Evolutionary conservation across 2,888 invertebrate genomes (phyloP), one percentile per base, ranked within the genome.

Genomic region (Amblyjoppa fuscipennis): DNA sequence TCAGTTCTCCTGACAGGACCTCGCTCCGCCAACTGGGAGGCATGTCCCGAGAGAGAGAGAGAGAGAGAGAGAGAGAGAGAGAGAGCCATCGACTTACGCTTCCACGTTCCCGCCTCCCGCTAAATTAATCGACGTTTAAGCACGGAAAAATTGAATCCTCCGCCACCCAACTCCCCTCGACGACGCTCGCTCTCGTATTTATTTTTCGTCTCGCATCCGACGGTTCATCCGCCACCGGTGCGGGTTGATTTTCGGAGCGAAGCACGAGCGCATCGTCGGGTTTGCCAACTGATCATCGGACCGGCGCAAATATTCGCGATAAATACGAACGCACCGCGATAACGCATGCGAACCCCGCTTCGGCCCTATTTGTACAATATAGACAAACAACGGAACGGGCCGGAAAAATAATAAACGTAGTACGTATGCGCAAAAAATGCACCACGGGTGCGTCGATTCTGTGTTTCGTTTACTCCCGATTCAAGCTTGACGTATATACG

Each of bases 101-200:
- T 13, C 73, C 80, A 59, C 64, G 28, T 64, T 74, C 51, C 85
- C 38, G 83, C 88, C 85, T 81, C 90, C 78, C 84, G 90, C 89
- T 90, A 92, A 93, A 93, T 93, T 93, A 93, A 93, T 93, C 91
- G 91, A 89, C 89, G 90, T 92, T 93, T 92, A 92, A 91, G 90
- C 89, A 88, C 88, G 31, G 90, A 92, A 91, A 92, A 92, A 91
- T 91, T 92, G 74, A 92, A 91, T 91, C 88, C 87, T 83, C 86
- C 83, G 76, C 81, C 64, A 45, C 45, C 66, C 76, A 56, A 61
- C 11, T 25, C 61, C 68, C 68, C 28, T 51, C 71, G 64, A 56
- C 70, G 79, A 79, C 78, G 41, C 64, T 75, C 16, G 25, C 41
- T 41, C n/a, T 70, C 53, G 38, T 28, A 61, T 51, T 81, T 85